These are phyloP conservation scores for Stenopsyche tienmushanensis DNA, from an alignment of 1,140 invertebrate genomes.

Conservation along the genomic window DNA sequence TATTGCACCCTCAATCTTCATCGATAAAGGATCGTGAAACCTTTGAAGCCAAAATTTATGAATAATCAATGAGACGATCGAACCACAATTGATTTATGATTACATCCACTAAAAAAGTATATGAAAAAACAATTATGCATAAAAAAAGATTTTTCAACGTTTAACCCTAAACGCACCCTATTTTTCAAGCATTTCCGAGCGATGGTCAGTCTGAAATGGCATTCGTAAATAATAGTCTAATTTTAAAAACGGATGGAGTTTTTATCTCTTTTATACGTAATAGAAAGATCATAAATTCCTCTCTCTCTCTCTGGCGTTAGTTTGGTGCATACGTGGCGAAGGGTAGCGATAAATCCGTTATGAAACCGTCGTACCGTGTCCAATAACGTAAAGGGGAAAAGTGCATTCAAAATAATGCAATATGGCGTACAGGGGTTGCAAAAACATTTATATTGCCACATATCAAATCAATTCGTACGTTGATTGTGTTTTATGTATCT, in stretches of 20 bases:
- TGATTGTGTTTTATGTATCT: too few species aligned
- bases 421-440: too few species aligned
- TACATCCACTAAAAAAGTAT: too few species aligned
- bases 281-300: background rate
- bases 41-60: background rate
- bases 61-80: slow-evolving; percentile 22
- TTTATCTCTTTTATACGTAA: background rate
- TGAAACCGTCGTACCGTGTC: slow-evolving; percentile 27
- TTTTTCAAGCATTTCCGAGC: background rate
- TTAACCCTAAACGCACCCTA: background rate
- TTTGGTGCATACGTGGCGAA: background rate
- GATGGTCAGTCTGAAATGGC: slow-evolving; percentile 8
- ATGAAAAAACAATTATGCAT: background rate
- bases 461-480: too few species aligned
- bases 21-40: background rate
- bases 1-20: background rate
- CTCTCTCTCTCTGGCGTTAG: background rate
- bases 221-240: slow-evolving; percentile 18
- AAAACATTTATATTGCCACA: too few species aligned
- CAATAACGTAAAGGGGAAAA: slow-evolving; percentile 23
- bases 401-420: slow-evolving; percentile 10
- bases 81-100: too few species aligned
- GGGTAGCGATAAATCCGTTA: slow-evolving; percentile 21
- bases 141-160: background rate
- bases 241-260: slow-evolving; percentile 1